Conservation (phyloP, 2,113 vertebrate species). For the Ctenodactylus gundi region DNA sequence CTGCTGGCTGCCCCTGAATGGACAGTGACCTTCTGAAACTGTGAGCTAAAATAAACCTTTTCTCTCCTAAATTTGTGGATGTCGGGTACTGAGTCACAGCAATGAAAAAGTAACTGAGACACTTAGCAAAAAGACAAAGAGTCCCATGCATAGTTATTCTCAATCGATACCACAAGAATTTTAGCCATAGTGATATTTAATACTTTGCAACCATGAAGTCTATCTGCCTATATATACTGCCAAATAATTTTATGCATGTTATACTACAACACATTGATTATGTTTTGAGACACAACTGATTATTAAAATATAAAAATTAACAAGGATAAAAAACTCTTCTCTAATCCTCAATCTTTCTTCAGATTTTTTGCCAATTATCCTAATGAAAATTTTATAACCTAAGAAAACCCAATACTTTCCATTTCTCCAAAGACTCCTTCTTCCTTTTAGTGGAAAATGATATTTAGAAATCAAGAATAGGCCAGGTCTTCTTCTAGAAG, state of each 20-base stretch:
- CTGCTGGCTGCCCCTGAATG: too few relatives aligned
- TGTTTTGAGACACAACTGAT: not conserved
- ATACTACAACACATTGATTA: not conserved
- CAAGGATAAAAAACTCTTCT: not conserved
- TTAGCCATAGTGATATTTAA: not conserved
- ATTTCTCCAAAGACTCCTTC: not conserved
- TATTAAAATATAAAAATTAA: not conserved
- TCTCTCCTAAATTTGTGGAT: too few relatives aligned
- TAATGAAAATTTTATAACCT: not conserved
- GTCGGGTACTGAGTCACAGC: too few relatives aligned
- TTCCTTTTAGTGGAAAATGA: not conserved
- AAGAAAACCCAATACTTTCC: not conserved
- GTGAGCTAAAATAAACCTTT: too few relatives aligned
- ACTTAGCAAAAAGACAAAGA: too few relatives aligned
- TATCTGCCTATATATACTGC: not conserved
- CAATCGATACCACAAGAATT: not conserved
- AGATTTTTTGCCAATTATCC: not conserved
- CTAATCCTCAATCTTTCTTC: not conserved
- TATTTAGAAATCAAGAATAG: not conserved
- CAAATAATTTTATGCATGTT: not conserved
- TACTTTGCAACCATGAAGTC: not conserved
- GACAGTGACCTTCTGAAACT: too few relatives aligned
- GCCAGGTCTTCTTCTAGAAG: not conserved
- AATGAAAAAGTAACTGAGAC: too few relatives aligned
- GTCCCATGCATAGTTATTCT: not conserved